Conservation (phyloP, 2,113 vertebrate species). For the Caloenas nicobarica region DNA sequence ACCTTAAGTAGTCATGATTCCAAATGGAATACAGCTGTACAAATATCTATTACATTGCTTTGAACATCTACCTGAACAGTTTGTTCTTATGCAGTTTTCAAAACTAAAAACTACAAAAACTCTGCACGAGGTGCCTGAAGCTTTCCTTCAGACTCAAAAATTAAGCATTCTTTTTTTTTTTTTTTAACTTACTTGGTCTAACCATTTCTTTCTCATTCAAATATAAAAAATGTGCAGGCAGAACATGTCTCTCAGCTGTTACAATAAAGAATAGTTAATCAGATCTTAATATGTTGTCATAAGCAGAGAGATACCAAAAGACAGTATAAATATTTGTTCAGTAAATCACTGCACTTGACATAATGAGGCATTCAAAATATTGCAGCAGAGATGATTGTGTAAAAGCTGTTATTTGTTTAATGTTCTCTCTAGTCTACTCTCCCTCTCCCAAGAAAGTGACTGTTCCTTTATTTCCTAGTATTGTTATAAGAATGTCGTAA, state of each 20-base stretch:
- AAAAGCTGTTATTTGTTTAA: neutral
- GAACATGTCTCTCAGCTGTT: neutral
- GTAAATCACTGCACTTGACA: constrained; percentile 44
- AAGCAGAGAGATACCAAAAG: constrained; percentile 21
- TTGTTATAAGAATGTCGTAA: neutral
- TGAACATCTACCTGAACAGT: neutral
- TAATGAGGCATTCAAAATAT: constrained; percentile 26
- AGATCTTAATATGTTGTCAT: constrained; percentile 9
- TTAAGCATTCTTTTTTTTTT: neutral
- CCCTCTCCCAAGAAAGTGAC: neutral
- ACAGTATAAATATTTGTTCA: constrained; percentile 54
- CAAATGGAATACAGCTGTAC: neutral
- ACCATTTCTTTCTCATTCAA: neutral
- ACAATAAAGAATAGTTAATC: constrained; percentile 44
- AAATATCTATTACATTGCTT: neutral
- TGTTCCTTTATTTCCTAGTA: neutral
- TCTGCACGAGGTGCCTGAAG: neutral
- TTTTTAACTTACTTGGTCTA: neutral
- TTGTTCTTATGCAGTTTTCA: neutral
- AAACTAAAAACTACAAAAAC: neutral
- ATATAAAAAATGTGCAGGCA: neutral
- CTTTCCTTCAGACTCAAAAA: neutral
- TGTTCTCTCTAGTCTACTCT: neutral
- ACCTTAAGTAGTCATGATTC: neutral
- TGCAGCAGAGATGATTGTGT: neutral